Conservation (phyloP, 92 coral and sea anemone species). For the Muricea muricata region DNA sequence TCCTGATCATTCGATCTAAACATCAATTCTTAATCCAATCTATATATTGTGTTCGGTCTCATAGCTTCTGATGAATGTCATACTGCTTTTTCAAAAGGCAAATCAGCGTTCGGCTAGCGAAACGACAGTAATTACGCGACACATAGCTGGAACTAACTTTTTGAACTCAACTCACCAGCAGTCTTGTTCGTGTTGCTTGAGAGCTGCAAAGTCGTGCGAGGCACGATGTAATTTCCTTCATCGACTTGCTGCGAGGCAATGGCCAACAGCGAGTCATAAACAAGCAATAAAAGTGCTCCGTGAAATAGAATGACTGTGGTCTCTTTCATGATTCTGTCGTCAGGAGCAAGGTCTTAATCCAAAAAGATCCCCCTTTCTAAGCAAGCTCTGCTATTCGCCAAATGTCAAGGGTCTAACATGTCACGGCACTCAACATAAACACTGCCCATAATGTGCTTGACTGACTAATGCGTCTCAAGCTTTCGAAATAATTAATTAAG, state of each 20-base stretch:
- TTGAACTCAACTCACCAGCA: slow-evolving; percentile 13
- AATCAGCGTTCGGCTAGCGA: neutral
- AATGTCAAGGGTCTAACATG: slow-evolving; percentile 37
- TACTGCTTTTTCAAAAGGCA: neutral
- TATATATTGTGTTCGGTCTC: neutral
- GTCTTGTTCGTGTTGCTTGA: slow-evolving; percentile 7
- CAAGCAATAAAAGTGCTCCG: slow-evolving; percentile 1
- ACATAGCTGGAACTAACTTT: no score
- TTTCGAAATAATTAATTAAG: slow-evolving; percentile 50
- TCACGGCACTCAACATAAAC: slow-evolving; percentile 28
- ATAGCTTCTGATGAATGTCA: neutral
- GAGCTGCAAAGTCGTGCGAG: neutral
- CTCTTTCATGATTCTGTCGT: slow-evolving; percentile 27
- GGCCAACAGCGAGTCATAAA: neutral
- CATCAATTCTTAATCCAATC: slow-evolving; percentile 22
- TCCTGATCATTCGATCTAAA: neutral
- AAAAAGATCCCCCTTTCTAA: neutral
- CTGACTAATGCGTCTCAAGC: slow-evolving; percentile 44
- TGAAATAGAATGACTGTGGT: neutral
- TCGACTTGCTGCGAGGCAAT: slow-evolving; percentile 22
- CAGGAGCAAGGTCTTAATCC: neutral
- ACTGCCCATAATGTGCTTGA: slow-evolving; percentile 42
- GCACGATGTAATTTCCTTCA: slow-evolving; percentile 44
- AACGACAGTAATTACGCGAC: neutral
- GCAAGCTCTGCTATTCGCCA: slow-evolving; percentile 21